phyloP scores from a whole-genome alignment of 1,140 invertebrate genomes.

The Euschistus heros region DNA sequence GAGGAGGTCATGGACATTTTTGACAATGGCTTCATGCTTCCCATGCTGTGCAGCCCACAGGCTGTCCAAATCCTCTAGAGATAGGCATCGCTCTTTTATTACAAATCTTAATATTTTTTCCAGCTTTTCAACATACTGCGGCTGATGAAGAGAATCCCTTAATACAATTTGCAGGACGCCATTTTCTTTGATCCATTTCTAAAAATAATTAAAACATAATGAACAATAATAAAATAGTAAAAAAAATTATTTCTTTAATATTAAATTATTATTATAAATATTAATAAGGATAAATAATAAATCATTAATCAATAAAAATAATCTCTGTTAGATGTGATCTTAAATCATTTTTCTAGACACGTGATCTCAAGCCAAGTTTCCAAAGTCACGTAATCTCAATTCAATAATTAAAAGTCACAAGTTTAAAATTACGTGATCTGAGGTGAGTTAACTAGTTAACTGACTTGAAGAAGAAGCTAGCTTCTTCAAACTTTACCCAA shows the following conservation, averaged over 20 bases:
- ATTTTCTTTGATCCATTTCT: slow-evolving; percentile 96
- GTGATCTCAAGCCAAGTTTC: too few relatives aligned
- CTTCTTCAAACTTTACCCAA: too few relatives aligned
- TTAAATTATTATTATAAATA: too few relatives aligned
- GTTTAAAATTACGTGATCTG: too few relatives aligned
- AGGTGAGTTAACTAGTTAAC: too few relatives aligned
- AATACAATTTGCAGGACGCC: slow-evolving; percentile 91
- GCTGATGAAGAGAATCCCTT: slow-evolving; percentile 90
- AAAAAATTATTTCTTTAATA: not conserved
- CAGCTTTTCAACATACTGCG: slow-evolving; percentile 94
- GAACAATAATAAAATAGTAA: slow-evolving; percentile 15
- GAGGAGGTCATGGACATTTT: slow-evolving; percentile 92
- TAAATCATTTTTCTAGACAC: too few relatives aligned
- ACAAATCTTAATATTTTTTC: slow-evolving; percentile 96
- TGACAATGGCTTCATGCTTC: slow-evolving; percentile 91
- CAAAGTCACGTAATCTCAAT: too few relatives aligned
- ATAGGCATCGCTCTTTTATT: slow-evolving; percentile 88
- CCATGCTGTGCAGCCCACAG: slow-evolving; percentile 93
- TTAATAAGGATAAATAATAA: not conserved
- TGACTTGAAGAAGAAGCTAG: too few relatives aligned
- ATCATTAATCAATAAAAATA: not conserved
- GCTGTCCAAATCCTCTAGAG: slow-evolving; percentile 81
- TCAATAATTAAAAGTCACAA: too few relatives aligned
- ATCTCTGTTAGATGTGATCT: too few relatives aligned
- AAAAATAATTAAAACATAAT: slow-evolving; percentile 28